A percentile compares a stretch with the other conserved stretches of the same genome.
Evolutionary conservation across 1,140 invertebrate species (phyloP).

Genomic region (Saccostrea glomerata): DNA sequence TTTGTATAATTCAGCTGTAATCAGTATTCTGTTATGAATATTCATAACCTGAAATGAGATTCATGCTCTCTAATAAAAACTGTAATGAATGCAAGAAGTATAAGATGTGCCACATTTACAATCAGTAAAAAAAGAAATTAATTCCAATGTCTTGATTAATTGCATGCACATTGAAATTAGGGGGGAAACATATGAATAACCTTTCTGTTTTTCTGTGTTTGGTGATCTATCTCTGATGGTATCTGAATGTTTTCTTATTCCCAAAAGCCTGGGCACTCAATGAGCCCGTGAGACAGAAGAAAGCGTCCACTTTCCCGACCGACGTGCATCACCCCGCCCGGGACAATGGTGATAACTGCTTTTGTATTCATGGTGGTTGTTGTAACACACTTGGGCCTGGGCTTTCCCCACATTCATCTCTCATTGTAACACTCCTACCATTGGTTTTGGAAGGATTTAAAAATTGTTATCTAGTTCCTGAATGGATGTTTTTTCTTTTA

Average conservation of each 20-base stretch:
- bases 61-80: too few species aligned
- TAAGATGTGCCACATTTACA: background rate
- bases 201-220: background rate
- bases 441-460: background rate
- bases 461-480: too few species aligned
- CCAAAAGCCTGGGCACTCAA: conserved; percentile 72
- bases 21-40: too few species aligned
- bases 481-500: too few species aligned
- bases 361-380: conserved; percentile 35
- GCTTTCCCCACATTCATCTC: conserved; percentile 11
- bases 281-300: conserved; percentile 64
- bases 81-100: background rate
- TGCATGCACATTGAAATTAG: conserved; percentile 18
- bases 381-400: conserved; percentile 5
- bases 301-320: conserved; percentile 57
- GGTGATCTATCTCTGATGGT: background rate
- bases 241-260: conserved; percentile 61
- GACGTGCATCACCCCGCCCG: conserved; percentile 60
- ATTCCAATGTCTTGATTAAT: background rate
- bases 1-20: too few species aligned
- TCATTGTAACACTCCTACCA: background rate
- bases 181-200: background rate
- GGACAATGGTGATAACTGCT: conserved; percentile 66
- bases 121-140: background rate
- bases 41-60: too few species aligned